phyloP scores from a whole-genome alignment of 2,113 vertebrate genomes.

The Pedionomus torquatus region DNA sequence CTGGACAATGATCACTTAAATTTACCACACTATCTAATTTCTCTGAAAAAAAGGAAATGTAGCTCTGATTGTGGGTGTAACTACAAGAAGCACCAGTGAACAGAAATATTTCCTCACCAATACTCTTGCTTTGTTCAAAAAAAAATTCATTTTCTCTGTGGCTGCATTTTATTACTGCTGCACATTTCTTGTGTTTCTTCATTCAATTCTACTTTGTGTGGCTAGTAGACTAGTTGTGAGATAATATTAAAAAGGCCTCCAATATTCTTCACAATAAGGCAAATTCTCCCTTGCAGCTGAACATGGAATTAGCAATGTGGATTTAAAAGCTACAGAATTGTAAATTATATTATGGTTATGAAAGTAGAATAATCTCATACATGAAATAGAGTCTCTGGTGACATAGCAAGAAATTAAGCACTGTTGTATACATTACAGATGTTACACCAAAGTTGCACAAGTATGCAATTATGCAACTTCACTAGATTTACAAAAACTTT shows the following conservation, averaged over 20 bases:
- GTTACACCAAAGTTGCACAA: not conserved
- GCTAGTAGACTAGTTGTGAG: not conserved
- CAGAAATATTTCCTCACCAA: not conserved
- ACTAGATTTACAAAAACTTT: not conserved
- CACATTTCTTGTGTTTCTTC: not conserved
- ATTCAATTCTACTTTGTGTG: not conserved
- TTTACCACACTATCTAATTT: fast-evolving
- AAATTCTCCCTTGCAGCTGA: not conserved
- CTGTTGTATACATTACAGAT: not conserved
- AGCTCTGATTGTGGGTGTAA: not conserved
- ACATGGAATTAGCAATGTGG: not conserved
- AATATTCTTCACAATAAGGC: not conserved
- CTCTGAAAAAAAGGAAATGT: not conserved
- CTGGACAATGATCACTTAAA: not conserved
- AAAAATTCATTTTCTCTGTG: not conserved
- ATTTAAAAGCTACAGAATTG: not conserved
- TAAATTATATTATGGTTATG: not conserved
- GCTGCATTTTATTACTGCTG: not conserved
- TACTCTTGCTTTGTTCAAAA: not conserved
- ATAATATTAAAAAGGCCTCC: not conserved
- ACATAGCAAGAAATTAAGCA: not conserved
- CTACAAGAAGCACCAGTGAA: fast-evolving
- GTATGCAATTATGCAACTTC: not conserved
- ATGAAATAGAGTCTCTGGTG: not conserved
- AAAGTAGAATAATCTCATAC: not conserved